phyloP scores from a whole-genome alignment of 1,140 invertebrate species.

The Nephotettix cincticeps region DNA sequence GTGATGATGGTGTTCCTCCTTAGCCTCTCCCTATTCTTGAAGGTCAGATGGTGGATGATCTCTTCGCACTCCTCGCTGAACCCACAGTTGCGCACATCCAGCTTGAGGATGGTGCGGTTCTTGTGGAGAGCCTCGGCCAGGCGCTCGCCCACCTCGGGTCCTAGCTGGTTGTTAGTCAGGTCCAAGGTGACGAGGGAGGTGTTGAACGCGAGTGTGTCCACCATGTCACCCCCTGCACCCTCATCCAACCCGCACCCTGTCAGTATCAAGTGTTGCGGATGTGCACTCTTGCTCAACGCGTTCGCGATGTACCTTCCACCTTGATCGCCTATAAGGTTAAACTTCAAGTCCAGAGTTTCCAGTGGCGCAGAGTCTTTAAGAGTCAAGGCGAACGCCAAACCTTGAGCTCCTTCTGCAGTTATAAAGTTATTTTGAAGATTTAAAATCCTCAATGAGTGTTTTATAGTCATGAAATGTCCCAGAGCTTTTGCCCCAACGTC shows the following conservation, averaged over 20 bases:
- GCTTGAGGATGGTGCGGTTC: slow-evolving; percentile 21
- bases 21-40: slow-evolving; percentile 1
- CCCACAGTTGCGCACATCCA: slow-evolving; percentile 31
- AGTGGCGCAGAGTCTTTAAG: slow-evolving; percentile 37
- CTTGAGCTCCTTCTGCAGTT: slow-evolving; percentile 36
- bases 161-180: slow-evolving; percentile 46
- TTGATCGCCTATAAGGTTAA: slow-evolving; percentile 45
- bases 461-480: slow-evolving; percentile 41
- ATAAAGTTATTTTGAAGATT: slow-evolving; percentile 46
- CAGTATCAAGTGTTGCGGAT: slow-evolving; percentile 41
- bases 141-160: slow-evolving; percentile 40
- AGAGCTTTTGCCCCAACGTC: slow-evolving; percentile 45
- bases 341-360: slow-evolving; percentile 42
- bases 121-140: slow-evolving; percentile 8
- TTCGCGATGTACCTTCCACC: slow-evolving; percentile 45
- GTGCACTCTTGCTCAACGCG: slow-evolving; percentile 42
- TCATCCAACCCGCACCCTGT: slow-evolving; percentile 43
- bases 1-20: slow-evolving; percentile 34
- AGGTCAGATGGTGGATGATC: not conserved
- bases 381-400: slow-evolving; percentile 40
- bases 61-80: slow-evolving; percentile 6
- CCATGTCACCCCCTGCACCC: slow-evolving; percentile 40
- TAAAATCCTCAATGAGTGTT: slow-evolving; percentile 40
- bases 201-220: slow-evolving; percentile 44
- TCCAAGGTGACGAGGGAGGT: slow-evolving; percentile 41